Percentiles rank a stretch among this genome's conserved stretches.
Evolutionary conservation across 2,888 invertebrate species (phyloP).

Genomic region (Danaus chrysippus): DNA sequence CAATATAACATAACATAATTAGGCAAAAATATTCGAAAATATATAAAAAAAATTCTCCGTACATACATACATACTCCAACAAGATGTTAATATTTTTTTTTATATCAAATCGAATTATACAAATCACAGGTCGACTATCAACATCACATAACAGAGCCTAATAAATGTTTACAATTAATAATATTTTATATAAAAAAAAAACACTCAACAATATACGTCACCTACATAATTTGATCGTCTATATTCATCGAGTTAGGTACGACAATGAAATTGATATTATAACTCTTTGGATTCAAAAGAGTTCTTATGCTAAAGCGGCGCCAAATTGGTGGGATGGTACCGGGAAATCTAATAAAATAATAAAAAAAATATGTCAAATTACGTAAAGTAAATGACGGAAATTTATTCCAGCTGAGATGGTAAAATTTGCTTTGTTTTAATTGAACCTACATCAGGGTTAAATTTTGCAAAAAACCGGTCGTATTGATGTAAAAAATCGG

Average conservation of each 20-base stretch:
- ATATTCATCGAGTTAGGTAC: not conserved
- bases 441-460: too few relatives aligned
- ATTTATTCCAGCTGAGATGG: too few relatives aligned
- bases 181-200: not conserved
- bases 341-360: too few relatives aligned
- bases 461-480: too few relatives aligned
- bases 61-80: too few relatives aligned
- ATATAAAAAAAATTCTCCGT: not conserved
- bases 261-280: conserved; percentile 26
- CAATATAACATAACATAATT: too few relatives aligned
- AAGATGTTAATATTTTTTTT: not conserved
- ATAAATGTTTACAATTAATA: conserved; percentile 1
- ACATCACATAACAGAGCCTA: conserved; percentile 3
- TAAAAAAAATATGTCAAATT: too few relatives aligned
- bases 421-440: too few relatives aligned
- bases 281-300: conserved; percentile 52
- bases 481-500: too few relatives aligned
- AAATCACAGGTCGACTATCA: conserved; percentile 7
- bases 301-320: conserved; percentile 39
- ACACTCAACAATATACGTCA: not conserved
- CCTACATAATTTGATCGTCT: conserved; percentile 6
- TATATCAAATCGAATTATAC: not conserved
- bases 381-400: too few relatives aligned
- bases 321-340: too few relatives aligned
- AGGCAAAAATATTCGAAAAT: not conserved